These are phyloP conservation scores for Brotula barbata DNA, from an alignment of 2,797 vertebrate species.

Conservation along the genomic window DNA sequence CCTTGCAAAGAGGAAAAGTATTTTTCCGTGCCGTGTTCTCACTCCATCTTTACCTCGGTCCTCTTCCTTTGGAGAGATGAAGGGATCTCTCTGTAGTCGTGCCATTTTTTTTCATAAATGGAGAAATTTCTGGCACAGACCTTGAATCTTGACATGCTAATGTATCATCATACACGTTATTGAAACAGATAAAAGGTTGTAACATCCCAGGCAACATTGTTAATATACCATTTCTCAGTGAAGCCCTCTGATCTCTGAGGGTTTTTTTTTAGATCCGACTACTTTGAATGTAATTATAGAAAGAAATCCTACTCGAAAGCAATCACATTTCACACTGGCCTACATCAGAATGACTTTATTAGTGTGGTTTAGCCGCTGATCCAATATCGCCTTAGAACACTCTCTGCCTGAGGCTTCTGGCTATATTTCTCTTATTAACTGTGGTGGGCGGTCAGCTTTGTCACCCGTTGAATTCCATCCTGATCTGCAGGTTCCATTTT, in stretches of 20 bases:
- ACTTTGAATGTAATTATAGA: constrained; percentile 15
- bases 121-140: constrained; percentile 2
- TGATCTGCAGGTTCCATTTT: constrained; percentile 59
- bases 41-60: constrained; percentile 25
- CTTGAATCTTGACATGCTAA: constrained; percentile 5
- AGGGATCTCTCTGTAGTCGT: constrained; percentile 8
- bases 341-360: constrained; percentile 45
- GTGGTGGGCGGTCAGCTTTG: constrained; percentile 55
- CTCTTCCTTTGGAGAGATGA: constrained; percentile 28
- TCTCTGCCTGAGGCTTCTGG: constrained; percentile 12
- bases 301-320: constrained; percentile 26
- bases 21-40: constrained; percentile 42
- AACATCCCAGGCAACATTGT: background rate
- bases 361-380: constrained; percentile 37
- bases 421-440: constrained; percentile 55
- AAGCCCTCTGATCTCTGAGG: background rate
- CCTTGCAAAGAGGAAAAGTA: constrained; percentile 42
- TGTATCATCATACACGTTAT: background rate
- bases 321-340: constrained; percentile 48
- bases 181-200: constrained; percentile 16
- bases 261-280: constrained; percentile 3
- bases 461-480: constrained; percentile 33
- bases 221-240: background rate
- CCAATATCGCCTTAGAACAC: constrained; percentile 21
- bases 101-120: background rate